These are phyloP conservation scores for Trachemys scripta DNA, from an alignment of 2,113 vertebrate species.

Conservation along the genomic window DNA sequence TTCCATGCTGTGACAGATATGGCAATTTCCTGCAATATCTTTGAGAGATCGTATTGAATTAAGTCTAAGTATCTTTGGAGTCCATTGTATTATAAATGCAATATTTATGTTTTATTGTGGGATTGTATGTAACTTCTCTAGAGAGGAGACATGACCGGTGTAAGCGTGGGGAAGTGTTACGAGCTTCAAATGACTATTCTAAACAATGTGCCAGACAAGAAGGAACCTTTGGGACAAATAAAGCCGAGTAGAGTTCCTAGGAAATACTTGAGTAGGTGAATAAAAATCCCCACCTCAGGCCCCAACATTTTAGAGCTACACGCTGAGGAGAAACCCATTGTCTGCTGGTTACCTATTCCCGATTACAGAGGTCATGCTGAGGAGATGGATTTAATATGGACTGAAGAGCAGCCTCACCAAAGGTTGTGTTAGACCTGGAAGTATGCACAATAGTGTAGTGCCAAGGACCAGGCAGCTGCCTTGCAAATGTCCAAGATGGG, in stretches of 20 bases:
- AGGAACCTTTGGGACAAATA: neutral
- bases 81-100: neutral
- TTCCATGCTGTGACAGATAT: neutral
- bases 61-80: neutral
- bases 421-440: too few species aligned
- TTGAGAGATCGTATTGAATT: neutral
- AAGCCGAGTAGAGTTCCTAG: neutral
- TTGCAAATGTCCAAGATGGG: too few species aligned
- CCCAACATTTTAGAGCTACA: neutral
- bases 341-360: neutral
- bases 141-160: neutral
- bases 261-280: neutral
- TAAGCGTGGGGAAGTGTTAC: neutral
- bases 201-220: neutral
- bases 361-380: too few species aligned
- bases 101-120: neutral
- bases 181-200: neutral
- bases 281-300: neutral
- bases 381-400: too few species aligned
- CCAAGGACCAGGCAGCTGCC: too few species aligned
- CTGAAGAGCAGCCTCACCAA: too few species aligned
- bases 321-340: neutral
- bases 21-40: neutral
- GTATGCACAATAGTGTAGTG: too few species aligned
- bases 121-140: neutral